Conservation (phyloP, 2,797 vertebrate species). For the Cichlasoma orientale region DNA sequence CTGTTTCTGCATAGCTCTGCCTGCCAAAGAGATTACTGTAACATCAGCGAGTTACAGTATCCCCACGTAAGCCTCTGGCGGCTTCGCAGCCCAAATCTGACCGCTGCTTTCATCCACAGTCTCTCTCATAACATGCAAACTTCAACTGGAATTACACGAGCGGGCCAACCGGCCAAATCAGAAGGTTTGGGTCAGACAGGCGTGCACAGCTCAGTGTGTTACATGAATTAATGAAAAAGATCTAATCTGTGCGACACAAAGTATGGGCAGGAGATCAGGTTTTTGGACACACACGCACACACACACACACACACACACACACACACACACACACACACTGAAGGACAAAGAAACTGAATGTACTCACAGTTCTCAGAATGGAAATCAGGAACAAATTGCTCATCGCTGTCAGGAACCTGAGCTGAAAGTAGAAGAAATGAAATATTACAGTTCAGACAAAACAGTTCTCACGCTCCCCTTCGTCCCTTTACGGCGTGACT, state of each 20-base stretch:
- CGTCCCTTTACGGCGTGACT: background rate
- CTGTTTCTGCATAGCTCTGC: conserved; percentile 53
- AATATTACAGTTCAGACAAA: conserved; percentile 20
- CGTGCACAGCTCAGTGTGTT: background rate
- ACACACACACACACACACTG: no score
- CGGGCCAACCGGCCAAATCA: background rate
- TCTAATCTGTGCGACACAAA: background rate
- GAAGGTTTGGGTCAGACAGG: background rate
- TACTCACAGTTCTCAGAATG: conserved; percentile 98
- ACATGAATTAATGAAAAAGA: background rate
- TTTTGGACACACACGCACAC: background rate
- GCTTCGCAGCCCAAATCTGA: conserved; percentile 49
- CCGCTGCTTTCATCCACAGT: conserved; percentile 8
- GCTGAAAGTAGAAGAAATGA: conserved; percentile 80
- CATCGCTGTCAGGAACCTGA: conserved; percentile 98
- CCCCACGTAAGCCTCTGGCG: conserved; percentile 57
- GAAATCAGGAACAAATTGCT: conserved; percentile 98
- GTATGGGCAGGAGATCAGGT: background rate
- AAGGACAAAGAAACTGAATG: background rate
- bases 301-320: no score
- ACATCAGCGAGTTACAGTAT: conserved; percentile 50
- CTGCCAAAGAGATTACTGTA: conserved; percentile 59
- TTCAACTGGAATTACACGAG: background rate
- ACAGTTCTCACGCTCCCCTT: background rate
- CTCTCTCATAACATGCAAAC: conserved; percentile 20